Conservation (phyloP, 2,888 invertebrate species). For the Subacronicta megacephala region DNA sequence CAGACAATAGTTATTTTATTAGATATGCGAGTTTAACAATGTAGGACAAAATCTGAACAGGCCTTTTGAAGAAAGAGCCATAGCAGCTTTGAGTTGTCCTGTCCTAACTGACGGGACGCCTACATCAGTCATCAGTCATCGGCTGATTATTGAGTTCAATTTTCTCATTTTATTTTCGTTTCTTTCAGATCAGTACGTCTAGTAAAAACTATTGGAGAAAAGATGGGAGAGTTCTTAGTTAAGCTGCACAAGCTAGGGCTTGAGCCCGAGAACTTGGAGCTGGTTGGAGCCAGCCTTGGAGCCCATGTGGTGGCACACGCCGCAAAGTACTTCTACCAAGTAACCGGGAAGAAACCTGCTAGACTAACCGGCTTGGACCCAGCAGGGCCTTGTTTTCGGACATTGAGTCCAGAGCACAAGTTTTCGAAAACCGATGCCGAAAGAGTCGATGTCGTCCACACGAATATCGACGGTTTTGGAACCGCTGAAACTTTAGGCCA, state of each 20-base stretch:
- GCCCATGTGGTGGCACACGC: constrained; percentile 76
- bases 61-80: too few relatives aligned
- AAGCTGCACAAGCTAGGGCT: constrained; percentile 72
- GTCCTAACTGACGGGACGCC: too few relatives aligned
- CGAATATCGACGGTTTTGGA: constrained; percentile 85
- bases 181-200: constrained; percentile 78
- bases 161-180: neutral
- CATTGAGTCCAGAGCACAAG: constrained; percentile 66
- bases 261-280: constrained; percentile 72
- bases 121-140: too few relatives aligned
- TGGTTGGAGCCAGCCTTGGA: constrained; percentile 80
- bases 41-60: too few relatives aligned
- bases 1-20: too few relatives aligned
- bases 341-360: constrained; percentile 74
- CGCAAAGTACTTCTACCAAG: constrained; percentile 75
- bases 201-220: constrained; percentile 71
- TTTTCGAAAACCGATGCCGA: constrained; percentile 70
- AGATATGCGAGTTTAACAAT: too few relatives aligned
- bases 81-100: too few relatives aligned
- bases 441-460: constrained; percentile 78
- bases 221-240: constrained; percentile 77
- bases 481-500: constrained; percentile 80
- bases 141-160: neutral
- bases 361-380: constrained; percentile 82
- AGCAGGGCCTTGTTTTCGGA: constrained; percentile 82